A percentile compares a stretch with the other conserved stretches of the same genome.
phyloP scores from a whole-genome alignment of 1,140 invertebrate genomes.

The Bombyx mori region ASM3026992v2 NC_085128.1:5764001-5764500 shows the following conservation, averaged over 20 bases:
- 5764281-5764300: constrained; percentile 98
- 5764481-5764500: constrained; percentile 91
- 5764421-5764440: constrained; percentile 92
- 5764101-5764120: too few species aligned
- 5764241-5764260: constrained; percentile 96
- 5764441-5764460: constrained; percentile 92
- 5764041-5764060: too few species aligned
- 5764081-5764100: too few species aligned
- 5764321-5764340: constrained; percentile 94
- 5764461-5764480: constrained; percentile 93
- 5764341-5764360: constrained; percentile 96
- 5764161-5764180: constrained; percentile 77
- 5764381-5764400: constrained; percentile 93
- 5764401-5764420: constrained; percentile 96
- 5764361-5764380: constrained; percentile 93
- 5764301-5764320: constrained; percentile 95
- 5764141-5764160: too few species aligned
- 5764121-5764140: too few species aligned
- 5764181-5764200: constrained; percentile 97
- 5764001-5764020: too few species aligned
- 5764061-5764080: too few species aligned
- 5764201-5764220: constrained; percentile 95
- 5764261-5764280: constrained; percentile 98
- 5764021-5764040: too few species aligned
- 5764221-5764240: constrained; percentile 97